These are phyloP conservation scores for Didymodactylos carnosus DNA, from an alignment of 2,888 invertebrate species.

Conservation along the genomic window DNA sequence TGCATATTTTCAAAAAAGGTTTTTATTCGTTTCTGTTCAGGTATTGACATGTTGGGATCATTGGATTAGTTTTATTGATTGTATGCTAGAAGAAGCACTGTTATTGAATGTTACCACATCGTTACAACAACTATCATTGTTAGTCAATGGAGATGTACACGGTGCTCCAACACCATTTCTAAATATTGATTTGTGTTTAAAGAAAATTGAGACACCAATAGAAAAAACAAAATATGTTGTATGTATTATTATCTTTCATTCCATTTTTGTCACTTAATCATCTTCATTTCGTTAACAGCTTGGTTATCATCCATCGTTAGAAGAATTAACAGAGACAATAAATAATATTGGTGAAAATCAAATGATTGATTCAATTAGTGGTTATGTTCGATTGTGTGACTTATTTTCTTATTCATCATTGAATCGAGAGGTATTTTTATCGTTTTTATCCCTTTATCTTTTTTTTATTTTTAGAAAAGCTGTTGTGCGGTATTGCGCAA, in stretches of 20 bases:
- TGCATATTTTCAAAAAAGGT: too few species aligned
- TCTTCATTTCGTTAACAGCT: background rate
- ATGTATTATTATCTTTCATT: background rate
- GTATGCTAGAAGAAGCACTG: background rate
- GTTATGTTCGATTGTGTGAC: background rate
- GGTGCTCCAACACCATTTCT: background rate
- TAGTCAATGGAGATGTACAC: background rate
- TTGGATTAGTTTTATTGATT: background rate
- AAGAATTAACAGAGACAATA: background rate
- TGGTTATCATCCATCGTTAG: background rate
- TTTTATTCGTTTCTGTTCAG: too few species aligned
- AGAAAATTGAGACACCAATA: background rate
- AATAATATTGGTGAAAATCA: background rate
- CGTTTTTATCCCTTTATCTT: background rate
- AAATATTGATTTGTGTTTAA: background rate
- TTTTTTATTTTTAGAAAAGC: background rate
- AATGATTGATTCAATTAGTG: background rate
- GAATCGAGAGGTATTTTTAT: background rate
- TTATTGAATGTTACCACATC: background rate
- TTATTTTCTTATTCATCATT: background rate
- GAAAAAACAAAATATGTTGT: background rate
- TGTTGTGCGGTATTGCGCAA: too few species aligned
- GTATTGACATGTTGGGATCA: conserved; percentile 1
- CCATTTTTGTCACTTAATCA: background rate
- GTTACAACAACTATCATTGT: background rate